Percentiles rank a stretch among this genome's conserved stretches.
phyloP scores from a whole-genome alignment of 2,113 vertebrate species.

The Scophthalmus maximus region DNA sequence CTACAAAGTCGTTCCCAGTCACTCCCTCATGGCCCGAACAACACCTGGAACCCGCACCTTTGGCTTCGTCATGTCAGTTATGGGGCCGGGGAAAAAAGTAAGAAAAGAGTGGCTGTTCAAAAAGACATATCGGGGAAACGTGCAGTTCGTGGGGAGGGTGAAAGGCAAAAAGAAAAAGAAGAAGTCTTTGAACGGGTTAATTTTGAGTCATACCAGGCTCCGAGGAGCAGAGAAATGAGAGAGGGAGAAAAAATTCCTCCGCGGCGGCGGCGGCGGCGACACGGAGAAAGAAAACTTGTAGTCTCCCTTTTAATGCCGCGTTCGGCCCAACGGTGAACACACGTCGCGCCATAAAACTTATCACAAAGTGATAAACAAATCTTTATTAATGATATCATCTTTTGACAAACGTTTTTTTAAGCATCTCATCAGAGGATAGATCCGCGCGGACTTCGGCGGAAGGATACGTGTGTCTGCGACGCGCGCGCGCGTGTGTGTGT shows the following conservation, averaged over 20 bases:
- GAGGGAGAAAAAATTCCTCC: conserved; percentile 85
- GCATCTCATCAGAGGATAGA: conserved; percentile 47
- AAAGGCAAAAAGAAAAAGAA: conserved; percentile 38
- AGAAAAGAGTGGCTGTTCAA: conserved; percentile 44
- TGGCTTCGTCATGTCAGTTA: no score
- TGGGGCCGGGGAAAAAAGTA: background rate
- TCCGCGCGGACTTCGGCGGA: conserved; percentile 77
- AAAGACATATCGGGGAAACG: conserved; percentile 45
- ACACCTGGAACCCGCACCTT: conserved; percentile 30
- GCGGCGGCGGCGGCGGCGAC: conserved; percentile 75
- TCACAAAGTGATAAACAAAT: rapidly evolving
- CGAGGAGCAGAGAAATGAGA: conserved; percentile 79
- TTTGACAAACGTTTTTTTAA: background rate
- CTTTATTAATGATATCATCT: background rate
- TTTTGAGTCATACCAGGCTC: conserved; percentile 80
- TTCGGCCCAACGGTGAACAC: background rate
- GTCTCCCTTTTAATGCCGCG: background rate
- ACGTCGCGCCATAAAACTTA: rapidly evolving
- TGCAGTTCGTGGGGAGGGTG: conserved; percentile 37
- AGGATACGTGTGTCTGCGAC: conserved; percentile 68
- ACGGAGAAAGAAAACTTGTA: conserved; percentile 35
- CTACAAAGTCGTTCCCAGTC: no score
- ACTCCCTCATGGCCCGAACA: background rate
- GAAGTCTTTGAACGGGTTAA: conserved; percentile 78
- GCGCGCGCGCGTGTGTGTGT: no score